Conservation (phyloP, 2,888 invertebrate genomes). For the Lycocerus yunnanus region DNA sequence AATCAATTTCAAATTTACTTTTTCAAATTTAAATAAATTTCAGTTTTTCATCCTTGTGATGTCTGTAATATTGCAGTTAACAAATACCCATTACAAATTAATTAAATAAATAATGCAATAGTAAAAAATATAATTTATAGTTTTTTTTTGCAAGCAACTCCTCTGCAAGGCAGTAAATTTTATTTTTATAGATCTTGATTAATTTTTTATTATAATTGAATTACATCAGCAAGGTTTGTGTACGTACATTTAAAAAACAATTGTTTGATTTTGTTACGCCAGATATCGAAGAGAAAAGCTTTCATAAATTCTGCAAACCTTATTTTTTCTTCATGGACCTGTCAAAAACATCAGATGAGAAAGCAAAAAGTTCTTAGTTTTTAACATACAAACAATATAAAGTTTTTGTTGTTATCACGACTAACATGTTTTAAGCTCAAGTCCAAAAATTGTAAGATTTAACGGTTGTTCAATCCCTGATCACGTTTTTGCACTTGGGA, state of each 20-base stretch:
- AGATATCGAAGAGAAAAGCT: neutral
- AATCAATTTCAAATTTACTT: too few relatives aligned
- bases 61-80: neutral
- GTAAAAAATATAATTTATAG: neutral
- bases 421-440: neutral
- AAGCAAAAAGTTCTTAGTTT: neutral
- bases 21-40: too few relatives aligned
- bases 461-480: constrained; percentile 8
- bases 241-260: neutral
- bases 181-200: neutral
- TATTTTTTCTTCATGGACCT: neutral
- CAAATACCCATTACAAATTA: too few relatives aligned
- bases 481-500: constrained; percentile 25
- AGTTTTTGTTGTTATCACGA: neutral
- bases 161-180: neutral
- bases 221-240: neutral
- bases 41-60: too few relatives aligned
- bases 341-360: neutral
- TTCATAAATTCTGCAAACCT: neutral
- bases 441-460: neutral
- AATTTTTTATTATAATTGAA: neutral
- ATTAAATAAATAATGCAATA: neutral
- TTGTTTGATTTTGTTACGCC: neutral
- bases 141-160: neutral
- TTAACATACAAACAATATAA: neutral